phyloP scores from a whole-genome alignment of 2,113 vertebrate species.

The Todiramphus chloris region DNA sequence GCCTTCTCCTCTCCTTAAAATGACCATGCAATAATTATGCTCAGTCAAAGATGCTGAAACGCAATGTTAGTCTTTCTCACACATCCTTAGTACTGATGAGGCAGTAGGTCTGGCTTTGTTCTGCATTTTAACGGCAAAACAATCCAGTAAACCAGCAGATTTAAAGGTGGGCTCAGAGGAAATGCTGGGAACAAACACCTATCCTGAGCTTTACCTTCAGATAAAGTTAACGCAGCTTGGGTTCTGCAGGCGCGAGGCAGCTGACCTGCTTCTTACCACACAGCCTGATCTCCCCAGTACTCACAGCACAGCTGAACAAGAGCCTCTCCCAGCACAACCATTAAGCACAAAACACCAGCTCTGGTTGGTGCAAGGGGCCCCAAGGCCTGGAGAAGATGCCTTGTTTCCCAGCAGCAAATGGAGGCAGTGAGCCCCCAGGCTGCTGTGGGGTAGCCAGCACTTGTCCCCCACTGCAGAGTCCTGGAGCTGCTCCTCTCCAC shows the following conservation, averaged over 20 bases:
- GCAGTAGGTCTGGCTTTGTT: not conserved
- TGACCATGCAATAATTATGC: accelerated
- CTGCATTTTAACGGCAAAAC: not conserved
- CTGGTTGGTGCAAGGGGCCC: accelerated
- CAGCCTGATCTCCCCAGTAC: too few relatives aligned
- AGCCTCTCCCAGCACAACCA: accelerated
- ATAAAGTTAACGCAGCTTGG: not conserved
- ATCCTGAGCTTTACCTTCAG: not conserved
- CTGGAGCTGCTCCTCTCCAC: not conserved
- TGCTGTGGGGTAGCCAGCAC: accelerated
- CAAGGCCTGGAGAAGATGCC: accelerated
- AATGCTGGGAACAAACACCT: not conserved
- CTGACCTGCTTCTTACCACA: too few relatives aligned
- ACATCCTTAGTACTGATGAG: not conserved
- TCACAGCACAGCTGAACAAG: too few relatives aligned
- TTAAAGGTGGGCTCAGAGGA: not conserved
- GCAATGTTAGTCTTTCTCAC: accelerated
- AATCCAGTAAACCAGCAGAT: not conserved
- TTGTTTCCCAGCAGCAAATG: not conserved
- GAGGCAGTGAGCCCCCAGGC: accelerated
- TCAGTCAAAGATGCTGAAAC: not conserved
- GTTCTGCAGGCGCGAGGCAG: accelerated
- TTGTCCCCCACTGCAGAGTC: accelerated
- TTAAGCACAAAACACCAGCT: not conserved
- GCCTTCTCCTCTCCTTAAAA: not conserved